Evolutionary conservation across 2,888 invertebrate genomes (phyloP), one percentile per base, ranked within the genome.

Genomic region (Micoletzkya japonica): DNA sequence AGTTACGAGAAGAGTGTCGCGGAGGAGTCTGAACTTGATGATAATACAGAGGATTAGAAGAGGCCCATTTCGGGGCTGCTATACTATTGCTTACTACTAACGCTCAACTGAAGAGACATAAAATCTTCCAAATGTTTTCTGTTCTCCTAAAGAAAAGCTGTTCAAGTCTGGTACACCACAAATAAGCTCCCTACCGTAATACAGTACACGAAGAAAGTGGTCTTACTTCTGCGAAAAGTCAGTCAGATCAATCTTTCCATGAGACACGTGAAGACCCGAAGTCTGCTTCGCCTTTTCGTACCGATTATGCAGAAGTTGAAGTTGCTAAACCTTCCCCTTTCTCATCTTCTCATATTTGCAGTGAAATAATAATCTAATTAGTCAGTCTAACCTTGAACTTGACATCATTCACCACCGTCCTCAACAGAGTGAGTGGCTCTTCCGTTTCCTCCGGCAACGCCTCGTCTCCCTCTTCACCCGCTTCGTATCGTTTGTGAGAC

Each of bases 211-310:
- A n/a, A n/a, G n/a, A n/a, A n/a, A n/a, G n/a, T n/a, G n/a, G n/a
- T n/a, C n/a, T 44, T 24, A 54, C 64, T 20, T 66, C 54, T 37
- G n/a, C 10, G 54, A 36, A 36, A 36, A 20, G 4, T 24, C 64
- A 17, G 4, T 24, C 26, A 66, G 20, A 54, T 66, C 54, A 37
- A 66, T 52, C 26, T 52, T 28, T 52, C 64, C 64, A 24, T 52
- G 52, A 2, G 52, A 26, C 1, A 52, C 28, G 24, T 37, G 37
- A 14, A 68, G 17, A 3, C 68, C 68, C 14, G 44, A 26, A n/a
- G 37, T 20, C 68, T 30, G 2, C 58, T 68, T 68, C 68, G 49
- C 20, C 49, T 30, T 4, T 34, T 68, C 68, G 58, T 68, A 68
- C 14, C 44, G 39, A 20, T 30, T 30, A 32, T 37, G 44, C 30